These are phyloP conservation scores for Sus scrofa DNA, from an alignment of 2,113 vertebrate species.

Conservation along the genomic window DNA sequence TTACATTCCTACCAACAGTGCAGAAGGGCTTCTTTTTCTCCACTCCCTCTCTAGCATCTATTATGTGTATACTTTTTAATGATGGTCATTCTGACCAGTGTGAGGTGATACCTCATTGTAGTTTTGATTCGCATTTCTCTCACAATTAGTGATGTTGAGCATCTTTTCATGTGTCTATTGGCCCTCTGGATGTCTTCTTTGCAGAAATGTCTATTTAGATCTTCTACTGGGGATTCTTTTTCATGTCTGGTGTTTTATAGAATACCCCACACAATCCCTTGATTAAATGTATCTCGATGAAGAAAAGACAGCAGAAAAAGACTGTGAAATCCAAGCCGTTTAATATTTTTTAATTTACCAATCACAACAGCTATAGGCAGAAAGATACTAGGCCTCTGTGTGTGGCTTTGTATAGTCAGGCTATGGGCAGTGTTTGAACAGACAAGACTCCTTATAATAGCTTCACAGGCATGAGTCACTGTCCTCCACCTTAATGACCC, in stretches of 20 bases:
- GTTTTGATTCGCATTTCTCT: too few species aligned
- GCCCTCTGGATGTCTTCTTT: too few species aligned
- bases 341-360: neutral
- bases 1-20: too few species aligned
- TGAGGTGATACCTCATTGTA: too few species aligned
- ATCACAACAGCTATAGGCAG: neutral
- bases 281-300: neutral
- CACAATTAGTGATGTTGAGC: too few species aligned
- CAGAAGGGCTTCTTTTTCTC: too few species aligned
- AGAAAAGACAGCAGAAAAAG: slow-evolving; percentile 33
- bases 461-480: neutral
- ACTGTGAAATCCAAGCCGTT: neutral
- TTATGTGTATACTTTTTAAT: too few species aligned
- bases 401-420: neutral
- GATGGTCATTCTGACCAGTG: too few species aligned
- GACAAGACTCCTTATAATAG: neutral
- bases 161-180: too few species aligned
- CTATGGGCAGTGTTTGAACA: neutral
- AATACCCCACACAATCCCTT: neutral
- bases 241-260: neutral
- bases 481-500: neutral
- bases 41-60: too few species aligned
- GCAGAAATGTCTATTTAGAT: too few species aligned
- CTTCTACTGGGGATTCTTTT: neutral
- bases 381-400: neutral